Conservation (phyloP, 2,797 vertebrate genomes). For the Darevskia nairensis region DNA sequence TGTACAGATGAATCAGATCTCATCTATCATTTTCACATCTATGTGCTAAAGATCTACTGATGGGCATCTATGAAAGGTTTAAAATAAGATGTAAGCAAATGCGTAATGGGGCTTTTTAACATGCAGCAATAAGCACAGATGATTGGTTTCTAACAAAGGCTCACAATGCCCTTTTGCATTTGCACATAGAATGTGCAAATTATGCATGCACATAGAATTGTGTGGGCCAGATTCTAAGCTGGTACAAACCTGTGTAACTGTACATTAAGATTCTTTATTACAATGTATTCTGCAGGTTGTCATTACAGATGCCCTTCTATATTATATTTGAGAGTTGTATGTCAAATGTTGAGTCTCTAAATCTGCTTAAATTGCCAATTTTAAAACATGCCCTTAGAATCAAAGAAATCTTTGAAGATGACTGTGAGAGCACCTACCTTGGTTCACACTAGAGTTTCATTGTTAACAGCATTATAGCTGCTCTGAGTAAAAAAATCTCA, state of each 20-base stretch:
- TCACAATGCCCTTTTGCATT: not conserved
- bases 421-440: not conserved
- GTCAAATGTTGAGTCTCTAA: slow-evolving; percentile 6
- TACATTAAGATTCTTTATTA: slow-evolving; percentile 34
- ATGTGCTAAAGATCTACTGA: slow-evolving; percentile 55
- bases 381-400: not conserved
- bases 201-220: slow-evolving; percentile 28
- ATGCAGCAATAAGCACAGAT: slow-evolving; percentile 27
- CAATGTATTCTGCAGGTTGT: not conserved
- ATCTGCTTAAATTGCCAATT: slow-evolving; percentile 17
- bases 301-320: slow-evolving; percentile 7
- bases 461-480: not conserved
- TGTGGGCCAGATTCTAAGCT: slow-evolving; percentile 10
- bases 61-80: slow-evolving; percentile 57
- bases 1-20: slow-evolving; percentile 69
- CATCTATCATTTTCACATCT: slow-evolving; percentile 72
- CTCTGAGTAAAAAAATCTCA: not conserved
- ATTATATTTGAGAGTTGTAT: slow-evolving; percentile 1
- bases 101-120: slow-evolving; percentile 50
- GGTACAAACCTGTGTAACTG: not conserved
- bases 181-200: slow-evolving; percentile 25
- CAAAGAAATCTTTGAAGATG: not conserved
- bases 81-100: slow-evolving; percentile 53
- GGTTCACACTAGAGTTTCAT: not conserved
- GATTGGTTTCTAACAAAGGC: slow-evolving; percentile 39